Base-by-base conservation (phyloP, 2,113 vertebrate genomes). In the Lonchura striata region DNA sequence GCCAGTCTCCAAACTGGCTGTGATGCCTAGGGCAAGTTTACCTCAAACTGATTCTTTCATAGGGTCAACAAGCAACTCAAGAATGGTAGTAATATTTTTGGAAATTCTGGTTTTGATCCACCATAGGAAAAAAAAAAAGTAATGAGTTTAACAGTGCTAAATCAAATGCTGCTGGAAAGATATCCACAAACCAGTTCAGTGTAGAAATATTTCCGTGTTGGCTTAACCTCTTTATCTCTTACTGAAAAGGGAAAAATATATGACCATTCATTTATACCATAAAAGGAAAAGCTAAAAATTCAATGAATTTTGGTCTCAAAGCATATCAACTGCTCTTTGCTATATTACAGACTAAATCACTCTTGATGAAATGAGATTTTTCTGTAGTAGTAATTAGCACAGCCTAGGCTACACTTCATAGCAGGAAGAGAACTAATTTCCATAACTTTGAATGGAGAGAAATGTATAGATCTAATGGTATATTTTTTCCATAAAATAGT, bases 191-290 rank as follows among this genome's bases (percentile, higher is more conserved):
- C 89, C 76, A 95, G 86, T 97, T 98, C 97, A 96, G 84, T 86
- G 83, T 96, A 89, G 97, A 98, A 98, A 96, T 98, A 98, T 98
- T 97, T 98, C 95, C 94, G 95, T 92, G 87, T 93, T 98, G 98
- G 96, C 95, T 97, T 96, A 95, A 94, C 52, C 52, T 80, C 63
- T 95, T 86, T 79, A 97, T 90, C 71, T 96, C 95, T 97, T 97
- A 97, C 95, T 97, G 95, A 97, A 97, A 97, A 97, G 86, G 96
- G 86, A 93, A 97, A 97, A 97, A 97, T 97, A 97, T 83, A 97
- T 68, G 76, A 65, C 64, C 53, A 41, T 66, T 97, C 70, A 90
- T 94, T 98, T 95, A 94, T 96, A 96, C 94, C 95, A 89, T 97
- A 97, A 97, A 97, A 97, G 96, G 94, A 50, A 84, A 97, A 90